phyloP scores from a whole-genome alignment of 2,797 vertebrate species.

The Lepilemur septentrionalis region DNA sequence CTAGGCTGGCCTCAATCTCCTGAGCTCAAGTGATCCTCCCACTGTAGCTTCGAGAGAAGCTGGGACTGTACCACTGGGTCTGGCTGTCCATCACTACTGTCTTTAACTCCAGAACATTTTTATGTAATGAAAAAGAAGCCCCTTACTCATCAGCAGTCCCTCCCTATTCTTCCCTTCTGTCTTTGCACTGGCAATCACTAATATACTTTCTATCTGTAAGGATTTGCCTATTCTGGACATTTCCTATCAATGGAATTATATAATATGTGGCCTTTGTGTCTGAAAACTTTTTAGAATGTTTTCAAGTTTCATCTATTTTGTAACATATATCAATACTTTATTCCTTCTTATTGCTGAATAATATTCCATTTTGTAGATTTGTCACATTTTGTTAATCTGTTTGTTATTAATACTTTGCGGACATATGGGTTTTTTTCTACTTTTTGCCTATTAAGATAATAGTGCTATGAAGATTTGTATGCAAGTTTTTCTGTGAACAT shows the following conservation, averaged over 20 bases:
- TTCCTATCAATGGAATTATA: background rate
- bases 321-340: background rate
- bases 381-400: background rate
- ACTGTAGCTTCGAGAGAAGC: background rate
- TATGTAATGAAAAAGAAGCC: background rate
- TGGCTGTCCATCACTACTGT: background rate
- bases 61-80: no score
- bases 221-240: background rate
- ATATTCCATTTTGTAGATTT: background rate
- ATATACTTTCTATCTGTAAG: background rate
- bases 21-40: background rate
- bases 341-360: constrained; percentile 3
- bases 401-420: background rate
- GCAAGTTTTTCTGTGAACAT: background rate
- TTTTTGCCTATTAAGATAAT: background rate
- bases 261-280: background rate
- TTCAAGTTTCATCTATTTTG: background rate
- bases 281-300: background rate
- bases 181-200: background rate
- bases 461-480: background rate
- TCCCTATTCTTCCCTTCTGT: background rate
- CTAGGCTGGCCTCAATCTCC: background rate
- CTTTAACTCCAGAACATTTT: background rate
- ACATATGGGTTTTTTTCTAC: background rate
- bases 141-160: background rate